Evolutionary conservation across 2,113 vertebrate species (phyloP).

Genomic region (Anthoscopus minutus): DNA sequence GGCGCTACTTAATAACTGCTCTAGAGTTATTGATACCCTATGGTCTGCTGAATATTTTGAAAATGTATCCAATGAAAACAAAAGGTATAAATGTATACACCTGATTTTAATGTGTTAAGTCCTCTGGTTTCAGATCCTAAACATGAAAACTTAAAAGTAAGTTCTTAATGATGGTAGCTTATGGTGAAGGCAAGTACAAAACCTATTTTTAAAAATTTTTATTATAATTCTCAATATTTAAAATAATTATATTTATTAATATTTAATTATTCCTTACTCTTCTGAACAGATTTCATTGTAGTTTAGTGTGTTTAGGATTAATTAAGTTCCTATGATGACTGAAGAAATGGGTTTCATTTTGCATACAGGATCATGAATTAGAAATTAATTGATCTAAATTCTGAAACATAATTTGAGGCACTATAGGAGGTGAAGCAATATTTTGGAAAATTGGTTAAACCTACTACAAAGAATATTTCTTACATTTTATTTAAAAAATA

Average conservation of each 20-base stretch:
- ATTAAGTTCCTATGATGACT: background rate
- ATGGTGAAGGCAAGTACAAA: background rate
- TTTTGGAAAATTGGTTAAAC: background rate
- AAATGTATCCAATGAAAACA: background rate
- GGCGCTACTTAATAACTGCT: background rate
- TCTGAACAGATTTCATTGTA: background rate
- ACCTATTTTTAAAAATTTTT: background rate
- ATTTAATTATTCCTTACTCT: background rate
- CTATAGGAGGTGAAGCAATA: background rate
- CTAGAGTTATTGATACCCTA: background rate
- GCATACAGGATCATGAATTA: background rate
- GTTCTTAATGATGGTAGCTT: background rate
- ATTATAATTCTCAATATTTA: background rate
- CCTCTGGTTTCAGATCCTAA: background rate
- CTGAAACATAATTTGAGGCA: background rate
- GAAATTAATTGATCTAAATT: background rate
- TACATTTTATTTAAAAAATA: background rate
- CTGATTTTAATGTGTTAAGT: background rate
- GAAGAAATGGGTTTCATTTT: background rate
- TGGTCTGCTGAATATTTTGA: background rate
- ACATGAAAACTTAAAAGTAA: background rate
- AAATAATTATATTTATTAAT: background rate
- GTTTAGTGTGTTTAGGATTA: background rate
- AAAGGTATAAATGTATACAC: background rate
- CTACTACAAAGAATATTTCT: background rate